A percentile compares a stretch with the other conserved stretches of the same genome.
Evolutionary conservation across 1,140 invertebrate species (phyloP).

Genomic region (Campoletis sonorensis): DNA sequence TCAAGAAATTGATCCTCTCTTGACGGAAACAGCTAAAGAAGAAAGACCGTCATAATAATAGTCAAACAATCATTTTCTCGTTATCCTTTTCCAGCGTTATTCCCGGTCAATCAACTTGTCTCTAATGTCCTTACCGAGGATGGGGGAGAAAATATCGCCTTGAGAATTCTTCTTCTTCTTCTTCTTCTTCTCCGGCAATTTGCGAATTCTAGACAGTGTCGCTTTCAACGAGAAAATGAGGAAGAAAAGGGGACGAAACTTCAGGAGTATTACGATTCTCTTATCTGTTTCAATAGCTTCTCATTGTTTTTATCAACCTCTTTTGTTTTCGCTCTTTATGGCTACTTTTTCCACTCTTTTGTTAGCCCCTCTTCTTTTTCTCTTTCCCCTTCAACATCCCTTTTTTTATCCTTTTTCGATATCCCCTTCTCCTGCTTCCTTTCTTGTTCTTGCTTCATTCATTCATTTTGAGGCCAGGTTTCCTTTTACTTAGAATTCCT

Average conservation of each 20-base stretch:
- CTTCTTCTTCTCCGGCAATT: conserved; percentile 22
- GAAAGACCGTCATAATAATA: not conserved
- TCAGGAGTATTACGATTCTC: conserved; percentile 4
- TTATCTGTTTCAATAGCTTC: not conserved
- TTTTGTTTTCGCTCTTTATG: too few relatives aligned
- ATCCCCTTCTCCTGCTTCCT: not conserved
- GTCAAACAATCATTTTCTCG: conserved; percentile 21
- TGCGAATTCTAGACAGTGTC: conserved; percentile 33
- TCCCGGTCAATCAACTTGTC: not conserved
- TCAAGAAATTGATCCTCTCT: conserved; percentile 1
- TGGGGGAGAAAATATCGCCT: conserved; percentile 3
- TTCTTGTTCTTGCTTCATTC: too few relatives aligned
- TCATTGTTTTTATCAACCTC: too few relatives aligned
- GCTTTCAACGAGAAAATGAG: not conserved
- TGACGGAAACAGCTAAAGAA: not conserved
- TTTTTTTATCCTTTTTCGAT: too few relatives aligned
- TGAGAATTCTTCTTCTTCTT: not conserved
- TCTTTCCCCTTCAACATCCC: too few relatives aligned
- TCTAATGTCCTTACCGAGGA: not conserved
- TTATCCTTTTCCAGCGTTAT: conserved; percentile 1
- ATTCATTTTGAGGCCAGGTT: too few relatives aligned
- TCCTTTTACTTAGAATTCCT: too few relatives aligned
- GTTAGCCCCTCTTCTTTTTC: too few relatives aligned
- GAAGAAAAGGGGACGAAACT: not conserved
- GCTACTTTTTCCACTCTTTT: too few relatives aligned